Evolutionary conservation across 2,113 vertebrate genomes (phyloP), one percentile per base, ranked within the genome.

Genomic region (Oreochromis niloticus): DNA sequence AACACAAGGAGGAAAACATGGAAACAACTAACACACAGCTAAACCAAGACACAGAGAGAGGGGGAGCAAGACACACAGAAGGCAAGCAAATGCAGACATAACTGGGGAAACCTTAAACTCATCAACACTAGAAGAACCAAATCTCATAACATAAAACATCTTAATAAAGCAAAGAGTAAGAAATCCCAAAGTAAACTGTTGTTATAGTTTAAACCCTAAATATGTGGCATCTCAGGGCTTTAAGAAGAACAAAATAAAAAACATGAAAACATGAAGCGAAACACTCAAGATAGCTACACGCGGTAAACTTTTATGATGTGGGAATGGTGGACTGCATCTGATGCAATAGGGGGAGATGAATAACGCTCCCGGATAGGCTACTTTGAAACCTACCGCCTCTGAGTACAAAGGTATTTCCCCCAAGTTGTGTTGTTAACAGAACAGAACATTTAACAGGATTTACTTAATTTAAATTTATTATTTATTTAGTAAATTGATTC

Each of bases 171-270:
- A 66, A 66, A 66, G 19, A 66, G 61, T 66, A n/a, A 39, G 4
- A 66, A n/a, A 66, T n/a, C 61, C 61, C 9, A 66, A 36, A 2
- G 61, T 12, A 19, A 36, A 66, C 17, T 68, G 2, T 68, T 68
- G 34, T 68, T 22, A 41, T 68, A 68, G 36, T 68, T 68, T 22
- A 68, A 41, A 68, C 63, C 36, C 19, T 68, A 22, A 68, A 68
- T 41, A 68, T 68, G 11, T 66, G 10, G 7, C 6, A n/a, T 66
- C 10, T 66, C 4, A n/a, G 34, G 61, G 61, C 61, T 66, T 66
- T 39, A 66, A 61, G 5, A 61, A 61, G 57, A 61, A 32, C 14
- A 61, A 61, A 61, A 66, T 39, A 66, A 66, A 66, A 66, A n/a
- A 39, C 32, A 1, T 12, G 61, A 66, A 11, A 12, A 66, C 17